Evolutionary conservation across 2,113 vertebrate genomes (phyloP).

Genomic region (Cairina moschata): DNA sequence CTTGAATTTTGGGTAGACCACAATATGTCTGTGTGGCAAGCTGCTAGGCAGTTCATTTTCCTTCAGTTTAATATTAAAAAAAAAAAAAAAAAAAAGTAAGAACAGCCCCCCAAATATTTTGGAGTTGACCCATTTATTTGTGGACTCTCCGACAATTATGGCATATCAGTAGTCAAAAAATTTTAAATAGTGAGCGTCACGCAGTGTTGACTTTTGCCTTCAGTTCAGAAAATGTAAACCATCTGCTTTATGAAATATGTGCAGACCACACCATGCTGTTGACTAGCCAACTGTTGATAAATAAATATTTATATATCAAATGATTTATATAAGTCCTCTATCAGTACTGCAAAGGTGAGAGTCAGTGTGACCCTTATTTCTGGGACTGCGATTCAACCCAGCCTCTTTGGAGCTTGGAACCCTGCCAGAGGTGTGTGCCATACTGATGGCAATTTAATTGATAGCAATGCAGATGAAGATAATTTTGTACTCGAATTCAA

Average conservation of each 20-base stretch:
- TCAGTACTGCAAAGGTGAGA: slow-evolving; percentile 41
- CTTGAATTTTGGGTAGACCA: slow-evolving; percentile 30
- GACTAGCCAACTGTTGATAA: slow-evolving; percentile 49
- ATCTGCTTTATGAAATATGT: slow-evolving; percentile 50
- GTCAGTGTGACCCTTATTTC: slow-evolving; percentile 46
- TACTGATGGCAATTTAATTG: slow-evolving; percentile 22
- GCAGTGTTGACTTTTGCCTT: slow-evolving; percentile 34
- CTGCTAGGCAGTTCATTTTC: neutral
- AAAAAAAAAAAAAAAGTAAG: neutral
- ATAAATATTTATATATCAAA: slow-evolving; percentile 62
- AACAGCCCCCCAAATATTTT: neutral
- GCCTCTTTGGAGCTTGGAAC: slow-evolving; percentile 17
- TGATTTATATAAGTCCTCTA: slow-evolving; percentile 55
- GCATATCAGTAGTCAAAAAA: neutral
- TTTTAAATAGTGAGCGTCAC: neutral
- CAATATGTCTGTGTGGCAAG: neutral
- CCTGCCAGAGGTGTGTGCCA: neutral
- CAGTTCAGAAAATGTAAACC: slow-evolving; percentile 56
- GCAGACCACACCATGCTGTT: slow-evolving; percentile 38
- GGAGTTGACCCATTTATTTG: neutral
- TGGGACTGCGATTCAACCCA: slow-evolving; percentile 22
- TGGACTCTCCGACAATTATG: neutral
- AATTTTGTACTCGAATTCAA: neutral
- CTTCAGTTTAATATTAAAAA: neutral
- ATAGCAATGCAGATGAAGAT: slow-evolving; percentile 44